A percentile compares a stretch with the other conserved stretches of the same genome.
Evolutionary conservation across 2,888 invertebrate genomes (phyloP).

Genomic region (Xylocampa areola): DNA sequence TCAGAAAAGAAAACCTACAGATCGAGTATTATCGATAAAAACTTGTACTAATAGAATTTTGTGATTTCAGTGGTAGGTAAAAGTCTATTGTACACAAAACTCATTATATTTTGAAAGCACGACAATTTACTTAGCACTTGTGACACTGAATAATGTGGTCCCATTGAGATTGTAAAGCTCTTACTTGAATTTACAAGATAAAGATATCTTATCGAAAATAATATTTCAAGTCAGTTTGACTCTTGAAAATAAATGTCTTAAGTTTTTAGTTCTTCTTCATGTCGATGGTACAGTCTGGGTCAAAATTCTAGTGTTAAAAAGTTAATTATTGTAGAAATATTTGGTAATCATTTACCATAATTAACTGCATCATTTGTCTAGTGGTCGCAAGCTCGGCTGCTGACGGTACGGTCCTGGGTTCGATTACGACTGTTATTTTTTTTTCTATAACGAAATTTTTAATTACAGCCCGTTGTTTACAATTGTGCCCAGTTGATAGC

Average conservation of each 20-base stretch:
- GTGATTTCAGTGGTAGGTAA: not conserved
- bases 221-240: conserved; percentile 34
- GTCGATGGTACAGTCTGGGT: too few species aligned
- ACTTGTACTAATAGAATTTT: conserved; percentile 16
- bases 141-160: conserved; percentile 29
- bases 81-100: conserved; percentile 10
- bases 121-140: conserved; percentile 18
- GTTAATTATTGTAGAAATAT: too few species aligned
- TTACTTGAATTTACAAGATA: conserved; percentile 20
- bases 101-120: conserved; percentile 16
- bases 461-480: too few species aligned
- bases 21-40: conserved; percentile 3
- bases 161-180: too few species aligned
- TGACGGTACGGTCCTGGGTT: too few species aligned
- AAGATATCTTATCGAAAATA: conserved; percentile 22
- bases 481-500: too few species aligned
- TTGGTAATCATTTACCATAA: too few species aligned
- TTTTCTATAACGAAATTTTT: too few species aligned
- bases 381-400: too few species aligned
- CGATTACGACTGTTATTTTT: too few species aligned
- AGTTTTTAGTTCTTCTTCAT: conserved; percentile 36
- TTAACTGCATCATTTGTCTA: too few species aligned
- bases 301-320: too few species aligned
- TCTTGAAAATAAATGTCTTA: conserved; percentile 43
- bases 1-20: conserved; percentile 5